phyloP scores from a whole-genome alignment of 2,888 invertebrate species.

The Xiphydria camelus region DNA sequence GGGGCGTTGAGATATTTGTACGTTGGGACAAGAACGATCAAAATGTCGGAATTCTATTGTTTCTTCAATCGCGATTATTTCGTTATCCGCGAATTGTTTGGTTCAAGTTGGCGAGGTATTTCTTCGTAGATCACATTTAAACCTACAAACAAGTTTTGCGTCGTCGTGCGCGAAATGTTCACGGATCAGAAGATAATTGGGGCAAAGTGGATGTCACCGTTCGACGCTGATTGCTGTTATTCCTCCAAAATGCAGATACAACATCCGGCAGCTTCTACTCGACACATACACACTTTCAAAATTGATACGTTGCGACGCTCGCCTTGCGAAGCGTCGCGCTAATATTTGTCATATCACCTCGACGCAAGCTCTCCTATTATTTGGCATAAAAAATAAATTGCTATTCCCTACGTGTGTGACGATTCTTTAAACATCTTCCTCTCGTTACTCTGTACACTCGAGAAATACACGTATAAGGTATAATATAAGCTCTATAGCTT shows the following conservation, averaged over 20 bases:
- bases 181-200: too few relatives aligned
- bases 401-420: conserved; percentile 34
- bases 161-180: too few relatives aligned
- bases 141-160: too few relatives aligned
- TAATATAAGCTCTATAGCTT: conserved; percentile 44
- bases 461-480: conserved; percentile 34
- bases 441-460: conserved; percentile 40
- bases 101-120: too few relatives aligned
- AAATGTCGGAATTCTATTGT: too few relatives aligned
- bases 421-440: conserved; percentile 8
- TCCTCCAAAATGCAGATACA: too few relatives aligned
- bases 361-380: conserved; percentile 37
- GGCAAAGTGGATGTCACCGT: not conserved
- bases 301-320: conserved; percentile 16
- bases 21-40: too few relatives aligned
- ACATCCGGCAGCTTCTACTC: not conserved
- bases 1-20: too few relatives aligned
- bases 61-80: too few relatives aligned
- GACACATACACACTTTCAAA: conserved; percentile 14
- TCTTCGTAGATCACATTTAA: too few relatives aligned
- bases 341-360: conserved; percentile 40
- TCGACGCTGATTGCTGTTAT: too few relatives aligned
- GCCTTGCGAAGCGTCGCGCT: conserved; percentile 23
- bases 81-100: too few relatives aligned
- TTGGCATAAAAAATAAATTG: conserved; percentile 56